Conservation (phyloP, 2,113 vertebrate genomes). For the Deroptyus accipitrinus region DNA sequence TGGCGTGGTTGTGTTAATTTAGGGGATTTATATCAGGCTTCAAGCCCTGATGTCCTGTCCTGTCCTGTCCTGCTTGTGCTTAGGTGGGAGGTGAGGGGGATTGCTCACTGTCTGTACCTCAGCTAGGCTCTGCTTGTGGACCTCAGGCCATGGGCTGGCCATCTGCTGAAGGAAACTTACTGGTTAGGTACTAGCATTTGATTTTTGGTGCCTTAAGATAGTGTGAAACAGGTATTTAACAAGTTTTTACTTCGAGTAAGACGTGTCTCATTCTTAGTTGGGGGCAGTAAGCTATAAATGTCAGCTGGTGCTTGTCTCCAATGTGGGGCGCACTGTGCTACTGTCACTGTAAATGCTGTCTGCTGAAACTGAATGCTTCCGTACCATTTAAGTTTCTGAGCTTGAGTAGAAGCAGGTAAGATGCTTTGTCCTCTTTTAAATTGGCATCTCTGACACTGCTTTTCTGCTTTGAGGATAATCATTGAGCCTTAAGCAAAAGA, state of each 20-base stretch:
- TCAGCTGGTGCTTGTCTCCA: not conserved
- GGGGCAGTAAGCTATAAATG: not conserved
- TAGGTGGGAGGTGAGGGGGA: not conserved
- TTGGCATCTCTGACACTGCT: not conserved
- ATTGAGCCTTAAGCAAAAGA: not conserved
- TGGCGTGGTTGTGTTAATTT: fast-evolving
- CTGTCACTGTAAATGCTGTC: not conserved
- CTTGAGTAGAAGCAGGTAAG: not conserved
- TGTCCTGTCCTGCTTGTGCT: not conserved
- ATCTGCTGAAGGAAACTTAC: not conserved
- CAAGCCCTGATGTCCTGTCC: not conserved
- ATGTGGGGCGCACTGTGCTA: not conserved
- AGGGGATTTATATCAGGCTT: not conserved
- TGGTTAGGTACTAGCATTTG: not conserved
- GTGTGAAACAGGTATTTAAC: not conserved
- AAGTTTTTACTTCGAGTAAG: not conserved
- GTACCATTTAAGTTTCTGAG: not conserved
- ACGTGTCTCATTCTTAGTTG: not conserved
- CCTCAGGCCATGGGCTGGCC: not conserved
- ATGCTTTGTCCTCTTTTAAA: not conserved
- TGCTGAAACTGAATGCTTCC: not conserved
- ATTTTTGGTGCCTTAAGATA: not conserved
- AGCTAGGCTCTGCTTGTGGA: not conserved
- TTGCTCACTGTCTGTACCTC: not conserved
- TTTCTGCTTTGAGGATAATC: not conserved